Evolutionary conservation across 2,888 invertebrate genomes (phyloP), one percentile per base, ranked within the genome.

Genomic region (Apodemia zela): DNA sequence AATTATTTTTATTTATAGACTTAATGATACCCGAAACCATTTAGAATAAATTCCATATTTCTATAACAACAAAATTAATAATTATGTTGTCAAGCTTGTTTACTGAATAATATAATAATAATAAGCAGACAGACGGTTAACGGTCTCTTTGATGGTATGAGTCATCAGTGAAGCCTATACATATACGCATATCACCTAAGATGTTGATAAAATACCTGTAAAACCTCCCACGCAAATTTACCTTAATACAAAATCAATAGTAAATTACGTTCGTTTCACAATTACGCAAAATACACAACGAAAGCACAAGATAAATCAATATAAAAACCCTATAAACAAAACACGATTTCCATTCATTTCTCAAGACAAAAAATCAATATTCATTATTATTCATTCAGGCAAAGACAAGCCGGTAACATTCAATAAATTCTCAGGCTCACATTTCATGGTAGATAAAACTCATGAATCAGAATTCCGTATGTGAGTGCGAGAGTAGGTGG

Each of bases 391-490:
- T 82, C 75, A 82, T 84, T 80, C 73, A 69, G 70, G 67, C 67
- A 72, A 70, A 78, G 82, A 85, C 82, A 81, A 75, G 76, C 72
- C 76, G 78, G 79, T 78, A 85, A 83, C 82, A 86, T 89, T 89
- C 85, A 88, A 89, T 74, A 75, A 74, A 74, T 89, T 87, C 80
- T 81, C 73, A 78, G 78, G 78, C 79, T 77, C 83, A 85, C 87
- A 89, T 89, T 91, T 89, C 84, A 89, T 83, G 86, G 82, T 74
- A 87, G 89, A 91, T 90, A 90, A 90, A 88, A 80, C 87, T 86
- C 89, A 90, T 90, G 90, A 89, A 90, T 90, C 90, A 89, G 82
- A 74, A 83, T 82, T 86, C 84, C 87, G 84, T 87, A 88, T 82
- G 88, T 79, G 83, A 82, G 82, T 85, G 76, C 76, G 81, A 82